A percentile compares a stretch with the other conserved stretches of the same genome.
phyloP scores from a whole-genome alignment of 2,113 vertebrate species.

The Noctilio leporinus region DNA sequence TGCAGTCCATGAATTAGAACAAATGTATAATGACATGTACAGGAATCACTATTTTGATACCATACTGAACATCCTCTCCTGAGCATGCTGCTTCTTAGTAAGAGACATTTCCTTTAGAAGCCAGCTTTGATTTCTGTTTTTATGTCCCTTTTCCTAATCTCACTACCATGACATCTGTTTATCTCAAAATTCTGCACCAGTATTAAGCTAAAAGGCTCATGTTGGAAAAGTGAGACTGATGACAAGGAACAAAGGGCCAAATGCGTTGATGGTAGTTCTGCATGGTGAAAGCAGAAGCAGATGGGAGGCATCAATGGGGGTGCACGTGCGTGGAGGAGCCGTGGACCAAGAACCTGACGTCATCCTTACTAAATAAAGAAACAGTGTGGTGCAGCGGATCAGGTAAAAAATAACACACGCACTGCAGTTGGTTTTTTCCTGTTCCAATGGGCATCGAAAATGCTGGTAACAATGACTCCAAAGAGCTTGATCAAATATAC shows the following conservation, averaged over 20 bases:
- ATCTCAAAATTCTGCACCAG: conserved; percentile 48
- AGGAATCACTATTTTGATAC: neutral
- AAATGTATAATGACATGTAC: neutral
- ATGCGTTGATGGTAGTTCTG: neutral
- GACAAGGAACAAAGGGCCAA: conserved; percentile 32
- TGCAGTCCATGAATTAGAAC: neutral
- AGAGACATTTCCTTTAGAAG: conserved; percentile 20
- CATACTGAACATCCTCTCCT: neutral
- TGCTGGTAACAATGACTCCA: neutral
- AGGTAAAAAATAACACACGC: neutral
- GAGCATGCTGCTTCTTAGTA: neutral
- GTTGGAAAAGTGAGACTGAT: conserved; percentile 55
- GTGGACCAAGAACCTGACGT: rapidly evolving
- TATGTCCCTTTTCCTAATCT: neutral
- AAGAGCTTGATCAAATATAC: neutral
- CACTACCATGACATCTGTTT: conserved; percentile 53
- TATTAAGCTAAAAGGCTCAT: conserved; percentile 37
- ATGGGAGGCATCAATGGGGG: neutral
- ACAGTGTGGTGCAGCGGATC: neutral
- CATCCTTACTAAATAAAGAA: neutral
- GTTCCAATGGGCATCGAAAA: neutral
- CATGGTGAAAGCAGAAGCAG: neutral
- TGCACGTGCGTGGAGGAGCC: neutral
- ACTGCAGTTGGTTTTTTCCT: neutral
- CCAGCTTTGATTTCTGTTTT: conserved; percentile 43